phyloP scores from a whole-genome alignment of 2,888 invertebrate species.

The Halictus ligatus region DNA sequence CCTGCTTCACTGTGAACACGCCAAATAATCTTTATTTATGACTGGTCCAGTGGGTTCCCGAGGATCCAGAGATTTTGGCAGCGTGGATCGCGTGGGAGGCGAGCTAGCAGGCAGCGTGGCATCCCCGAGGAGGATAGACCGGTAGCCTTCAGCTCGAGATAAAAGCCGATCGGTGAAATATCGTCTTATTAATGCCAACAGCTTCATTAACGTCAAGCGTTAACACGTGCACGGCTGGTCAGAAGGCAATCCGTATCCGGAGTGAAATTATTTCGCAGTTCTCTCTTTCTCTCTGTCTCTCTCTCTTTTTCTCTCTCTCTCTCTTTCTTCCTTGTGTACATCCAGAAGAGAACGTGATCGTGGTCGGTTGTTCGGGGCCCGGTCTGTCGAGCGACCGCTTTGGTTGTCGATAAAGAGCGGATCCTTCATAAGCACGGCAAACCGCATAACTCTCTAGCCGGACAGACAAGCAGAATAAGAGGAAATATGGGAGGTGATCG shows the following conservation, averaged over 20 bases:
- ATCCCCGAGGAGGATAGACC: constrained; percentile 32
- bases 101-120: constrained; percentile 1
- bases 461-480: constrained; percentile 80
- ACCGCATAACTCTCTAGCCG: constrained; percentile 80
- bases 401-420: constrained; percentile 74
- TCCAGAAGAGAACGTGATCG: constrained; percentile 52
- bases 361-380: constrained; percentile 26
- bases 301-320: neutral
- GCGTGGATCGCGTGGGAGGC: constrained; percentile 1
- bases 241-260: constrained; percentile 55
- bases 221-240: constrained; percentile 66
- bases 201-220: constrained; percentile 80
- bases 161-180: constrained; percentile 67
- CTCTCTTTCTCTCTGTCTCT: neutral
- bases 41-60: neutral
- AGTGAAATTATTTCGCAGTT: constrained; percentile 68
- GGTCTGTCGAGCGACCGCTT: constrained; percentile 50
- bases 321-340: neutral
- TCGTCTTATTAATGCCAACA: constrained; percentile 80
- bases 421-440: constrained; percentile 77
- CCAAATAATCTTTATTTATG: neutral
- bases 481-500: constrained; percentile 83
- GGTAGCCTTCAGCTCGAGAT: constrained; percentile 68
- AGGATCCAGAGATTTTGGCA: neutral
- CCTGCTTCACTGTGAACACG: neutral